These are phyloP conservation scores for Agrotis clavis DNA, from an alignment of 2,888 invertebrate genomes.

Conservation along the genomic window DNA sequence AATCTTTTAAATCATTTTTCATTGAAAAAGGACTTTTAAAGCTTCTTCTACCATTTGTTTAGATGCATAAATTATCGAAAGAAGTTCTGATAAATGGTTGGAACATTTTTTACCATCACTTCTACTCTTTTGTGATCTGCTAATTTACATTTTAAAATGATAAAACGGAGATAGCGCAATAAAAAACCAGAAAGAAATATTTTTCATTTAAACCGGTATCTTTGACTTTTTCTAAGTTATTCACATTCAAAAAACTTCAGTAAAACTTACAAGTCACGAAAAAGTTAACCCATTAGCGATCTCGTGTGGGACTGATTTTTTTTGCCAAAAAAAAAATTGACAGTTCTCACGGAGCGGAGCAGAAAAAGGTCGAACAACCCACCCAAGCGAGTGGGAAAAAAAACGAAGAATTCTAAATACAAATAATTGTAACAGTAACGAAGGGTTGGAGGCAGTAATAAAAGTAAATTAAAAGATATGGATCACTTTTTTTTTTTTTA, in stretches of 20 bases:
- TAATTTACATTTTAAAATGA: neutral
- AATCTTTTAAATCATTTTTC: no score
- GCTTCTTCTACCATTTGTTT: no score
- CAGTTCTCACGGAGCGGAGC: conserved; percentile 67
- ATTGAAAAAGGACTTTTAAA: no score
- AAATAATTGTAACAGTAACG: conserved; percentile 58
- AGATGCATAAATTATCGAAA: conserved; percentile 8
- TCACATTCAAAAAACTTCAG: conserved; percentile 53
- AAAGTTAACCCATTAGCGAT: conserved; percentile 65
- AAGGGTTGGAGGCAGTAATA: conserved; percentile 51
- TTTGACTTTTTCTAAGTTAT: conserved; percentile 13
- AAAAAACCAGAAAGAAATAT: conserved; percentile 5
- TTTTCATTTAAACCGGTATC: neutral
- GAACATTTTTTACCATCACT: conserved; percentile 26
- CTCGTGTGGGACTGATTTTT: conserved; percentile 45
- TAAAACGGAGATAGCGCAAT: conserved; percentile 7
- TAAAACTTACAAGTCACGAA: conserved; percentile 39
- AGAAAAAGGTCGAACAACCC: conserved; percentile 59
- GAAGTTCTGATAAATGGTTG: neutral
- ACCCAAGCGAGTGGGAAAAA: conserved; percentile 59
- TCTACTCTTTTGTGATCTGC: conserved; percentile 11
- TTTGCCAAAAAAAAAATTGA: conserved; percentile 45
- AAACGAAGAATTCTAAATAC: conserved; percentile 24
- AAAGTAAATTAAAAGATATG: conserved; percentile 61
- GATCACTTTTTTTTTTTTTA: conserved; percentile 41